Conservation (phyloP, 2,888 invertebrate species). For the Drosophila quinaria region DNA sequence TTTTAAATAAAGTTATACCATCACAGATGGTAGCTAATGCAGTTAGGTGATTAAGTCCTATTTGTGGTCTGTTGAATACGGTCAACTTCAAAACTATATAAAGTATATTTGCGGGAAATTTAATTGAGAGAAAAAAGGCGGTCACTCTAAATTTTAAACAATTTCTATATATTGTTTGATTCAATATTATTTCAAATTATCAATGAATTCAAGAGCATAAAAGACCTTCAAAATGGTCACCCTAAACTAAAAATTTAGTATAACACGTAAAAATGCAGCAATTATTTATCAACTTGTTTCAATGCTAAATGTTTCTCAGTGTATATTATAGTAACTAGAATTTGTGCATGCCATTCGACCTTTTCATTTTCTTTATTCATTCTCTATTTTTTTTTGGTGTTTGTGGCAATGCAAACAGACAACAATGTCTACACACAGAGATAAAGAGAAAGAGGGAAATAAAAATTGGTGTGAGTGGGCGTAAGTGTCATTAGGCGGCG, state of each 20-base stretch:
- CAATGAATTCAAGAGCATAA: no score
- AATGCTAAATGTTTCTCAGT: constrained; percentile 14
- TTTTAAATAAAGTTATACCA: background rate
- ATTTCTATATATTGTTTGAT: no score
- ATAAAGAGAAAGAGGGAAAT: constrained; percentile 7
- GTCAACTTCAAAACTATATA: no score
- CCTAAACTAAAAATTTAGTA: no score
- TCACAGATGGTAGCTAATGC: background rate
- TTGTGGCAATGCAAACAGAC: constrained; percentile 65
- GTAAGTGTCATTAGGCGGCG: constrained; percentile 70
- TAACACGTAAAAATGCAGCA: background rate
- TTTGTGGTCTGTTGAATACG: background rate
- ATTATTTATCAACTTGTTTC: background rate
- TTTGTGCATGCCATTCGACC: constrained; percentile 55
- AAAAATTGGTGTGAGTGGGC: constrained; percentile 39
- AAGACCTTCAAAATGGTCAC: no score
- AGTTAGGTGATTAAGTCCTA: background rate
- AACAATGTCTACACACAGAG: constrained; percentile 51
- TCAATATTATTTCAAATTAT: no score
- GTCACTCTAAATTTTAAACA: no score
- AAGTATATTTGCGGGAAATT: background rate
- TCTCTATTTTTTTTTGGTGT: constrained; percentile 30
- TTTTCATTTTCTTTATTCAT: constrained; percentile 64
- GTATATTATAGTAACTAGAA: constrained; percentile 44
- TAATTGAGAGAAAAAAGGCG: no score